Percentiles rank a stretch among this genome's conserved stretches.
These are phyloP conservation scores for Burhinus bistriatus DNA, from an alignment of 2,113 vertebrate species.

Conservation along the genomic window DNA sequence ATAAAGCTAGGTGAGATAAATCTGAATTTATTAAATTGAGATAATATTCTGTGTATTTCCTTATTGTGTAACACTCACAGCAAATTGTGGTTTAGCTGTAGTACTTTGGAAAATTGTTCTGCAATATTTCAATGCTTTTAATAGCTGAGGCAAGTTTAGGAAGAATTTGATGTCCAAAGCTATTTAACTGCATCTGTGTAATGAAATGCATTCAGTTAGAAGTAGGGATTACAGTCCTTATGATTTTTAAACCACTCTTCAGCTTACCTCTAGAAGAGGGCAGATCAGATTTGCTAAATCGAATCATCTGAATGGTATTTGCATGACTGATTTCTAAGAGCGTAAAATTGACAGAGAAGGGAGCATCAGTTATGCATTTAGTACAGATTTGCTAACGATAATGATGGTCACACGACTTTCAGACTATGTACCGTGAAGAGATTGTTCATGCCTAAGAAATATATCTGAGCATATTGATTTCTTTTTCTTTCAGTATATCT, in stretches of 20 bases:
- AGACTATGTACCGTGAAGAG: background rate
- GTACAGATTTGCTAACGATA: background rate
- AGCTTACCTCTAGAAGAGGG: background rate
- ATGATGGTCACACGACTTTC: background rate
- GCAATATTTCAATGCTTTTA: background rate
- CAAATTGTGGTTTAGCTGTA: background rate
- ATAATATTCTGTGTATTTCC: background rate
- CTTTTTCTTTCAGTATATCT: background rate
- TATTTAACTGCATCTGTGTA: background rate
- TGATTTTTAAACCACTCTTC: conserved; percentile 13
- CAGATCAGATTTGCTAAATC: conserved; percentile 29
- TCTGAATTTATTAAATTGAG: background rate
- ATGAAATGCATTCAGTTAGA: background rate
- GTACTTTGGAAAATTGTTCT: background rate
- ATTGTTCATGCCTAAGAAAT: background rate
- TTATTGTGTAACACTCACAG: background rate
- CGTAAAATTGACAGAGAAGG: background rate
- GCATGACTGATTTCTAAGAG: background rate
- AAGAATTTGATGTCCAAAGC: background rate
- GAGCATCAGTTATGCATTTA: background rate
- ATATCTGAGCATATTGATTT: background rate
- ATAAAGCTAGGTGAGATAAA: background rate
- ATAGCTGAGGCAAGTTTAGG: background rate
- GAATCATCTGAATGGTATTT: conserved; percentile 14
- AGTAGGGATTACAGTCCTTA: background rate